A percentile compares a stretch with the other conserved stretches of the same genome.
Conservation (phyloP, 1,140 invertebrate genomes). For the Musca vetustissima region DNA sequence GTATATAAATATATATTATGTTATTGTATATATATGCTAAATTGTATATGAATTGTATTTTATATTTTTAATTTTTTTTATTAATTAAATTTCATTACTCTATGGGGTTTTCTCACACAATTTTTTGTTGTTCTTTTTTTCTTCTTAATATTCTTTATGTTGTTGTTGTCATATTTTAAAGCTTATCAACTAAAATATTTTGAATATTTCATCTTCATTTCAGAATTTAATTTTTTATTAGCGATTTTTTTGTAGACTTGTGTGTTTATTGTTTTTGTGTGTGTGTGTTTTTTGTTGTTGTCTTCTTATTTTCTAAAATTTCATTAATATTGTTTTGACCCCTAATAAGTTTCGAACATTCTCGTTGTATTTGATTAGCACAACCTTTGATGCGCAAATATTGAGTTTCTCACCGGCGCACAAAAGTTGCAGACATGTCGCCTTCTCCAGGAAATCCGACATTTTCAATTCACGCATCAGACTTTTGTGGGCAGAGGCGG, state of each 20-base stretch:
- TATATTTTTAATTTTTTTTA: too few species aligned
- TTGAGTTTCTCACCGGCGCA: slow-evolving; percentile 77
- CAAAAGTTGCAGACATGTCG: slow-evolving; percentile 74
- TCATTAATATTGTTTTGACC: slow-evolving; percentile 55
- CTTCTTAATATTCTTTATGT: neutral
- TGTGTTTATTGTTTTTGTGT: neutral
- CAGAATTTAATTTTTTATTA: slow-evolving; percentile 8
- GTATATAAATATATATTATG: neutral
- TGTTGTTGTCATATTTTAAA: slow-evolving; percentile 17
- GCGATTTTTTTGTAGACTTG: neutral
- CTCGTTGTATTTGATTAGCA: slow-evolving; percentile 80
- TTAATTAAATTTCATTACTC: too few species aligned
- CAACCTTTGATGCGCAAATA: slow-evolving; percentile 74
- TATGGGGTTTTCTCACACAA: too few species aligned
- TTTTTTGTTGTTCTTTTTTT: neutral
- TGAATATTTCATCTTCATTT: slow-evolving; percentile 9
- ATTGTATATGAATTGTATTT: neutral
- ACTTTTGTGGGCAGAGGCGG: slow-evolving; percentile 59
- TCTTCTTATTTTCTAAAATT: slow-evolving; percentile 44
- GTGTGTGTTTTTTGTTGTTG: too few species aligned
- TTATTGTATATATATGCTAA: too few species aligned
- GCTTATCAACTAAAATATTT: slow-evolving; percentile 12
- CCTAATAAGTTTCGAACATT: slow-evolving; percentile 61
- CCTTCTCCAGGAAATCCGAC: slow-evolving; percentile 76
- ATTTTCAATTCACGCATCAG: slow-evolving; percentile 73